phyloP scores from a whole-genome alignment of 2,113 vertebrate genomes.

The Atherinomorus stipes region DNA sequence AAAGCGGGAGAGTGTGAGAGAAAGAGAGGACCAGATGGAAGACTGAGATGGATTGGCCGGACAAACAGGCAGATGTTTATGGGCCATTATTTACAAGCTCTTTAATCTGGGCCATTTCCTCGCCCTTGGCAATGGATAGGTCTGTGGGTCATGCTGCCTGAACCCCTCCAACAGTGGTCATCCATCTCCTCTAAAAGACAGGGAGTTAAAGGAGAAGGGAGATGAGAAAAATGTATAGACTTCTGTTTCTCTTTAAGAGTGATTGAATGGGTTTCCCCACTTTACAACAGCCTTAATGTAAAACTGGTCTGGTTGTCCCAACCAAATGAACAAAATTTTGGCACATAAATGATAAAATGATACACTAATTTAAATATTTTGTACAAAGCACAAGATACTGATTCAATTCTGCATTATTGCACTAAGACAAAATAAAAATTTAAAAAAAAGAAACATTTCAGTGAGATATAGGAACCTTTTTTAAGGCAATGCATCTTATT shows the following conservation, averaged over 20 bases:
- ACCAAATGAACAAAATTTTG: neutral
- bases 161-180: slow-evolving; percentile 67
- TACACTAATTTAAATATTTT: neutral
- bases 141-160: slow-evolving; percentile 73
- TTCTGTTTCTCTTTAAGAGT: slow-evolving; percentile 9
- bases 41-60: slow-evolving; percentile 65
- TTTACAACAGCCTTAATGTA: neutral
- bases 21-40: slow-evolving; percentile 69
- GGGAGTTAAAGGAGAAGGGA: slow-evolving; percentile 10
- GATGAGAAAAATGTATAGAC: slow-evolving; percentile 16
- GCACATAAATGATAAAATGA: neutral
- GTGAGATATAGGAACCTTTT: no score
- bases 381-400: no score
- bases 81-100: slow-evolving; percentile 81
- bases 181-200: slow-evolving; percentile 75
- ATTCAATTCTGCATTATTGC: no score
- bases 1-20: slow-evolving; percentile 47
- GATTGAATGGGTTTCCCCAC: neutral
- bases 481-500: no score
- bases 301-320: neutral
- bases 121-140: slow-evolving; percentile 83
- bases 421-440: no score
- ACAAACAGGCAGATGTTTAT: slow-evolving; percentile 80
- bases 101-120: slow-evolving; percentile 83
- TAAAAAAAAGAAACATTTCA: no score